Evolutionary conservation across 2,797 vertebrate species (phyloP).

Genomic region (Neostethus bicornis): DNA sequence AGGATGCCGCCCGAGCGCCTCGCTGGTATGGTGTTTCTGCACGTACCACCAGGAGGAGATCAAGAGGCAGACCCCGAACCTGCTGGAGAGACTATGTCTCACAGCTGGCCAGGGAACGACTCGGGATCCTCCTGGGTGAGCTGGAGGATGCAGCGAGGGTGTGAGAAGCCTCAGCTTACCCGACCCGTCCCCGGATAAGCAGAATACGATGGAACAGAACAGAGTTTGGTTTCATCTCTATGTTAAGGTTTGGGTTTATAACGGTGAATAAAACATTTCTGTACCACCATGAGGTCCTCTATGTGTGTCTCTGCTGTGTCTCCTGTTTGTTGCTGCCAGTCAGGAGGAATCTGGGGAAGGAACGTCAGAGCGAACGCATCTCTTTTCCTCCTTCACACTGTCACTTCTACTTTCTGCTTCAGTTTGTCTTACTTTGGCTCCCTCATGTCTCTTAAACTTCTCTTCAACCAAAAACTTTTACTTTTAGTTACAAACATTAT

Average conservation of each 20-base stretch:
- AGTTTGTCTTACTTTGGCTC: slow-evolving; percentile 34
- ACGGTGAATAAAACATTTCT: slow-evolving; percentile 25
- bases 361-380: slow-evolving; percentile 40
- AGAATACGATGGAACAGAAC: not conserved
- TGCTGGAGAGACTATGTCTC: too few relatives aligned
- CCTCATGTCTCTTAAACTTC: slow-evolving; percentile 23
- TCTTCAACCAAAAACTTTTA: slow-evolving; percentile 35
- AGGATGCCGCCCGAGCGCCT: too few relatives aligned
- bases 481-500: slow-evolving; percentile 1
- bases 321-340: slow-evolving; percentile 60
- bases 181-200: too few relatives aligned
- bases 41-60: too few relatives aligned
- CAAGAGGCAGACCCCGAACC: too few relatives aligned
- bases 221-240: slow-evolving; percentile 3
- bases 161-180: too few relatives aligned
- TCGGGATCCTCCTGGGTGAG: too few relatives aligned
- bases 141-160: too few relatives aligned
- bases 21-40: too few relatives aligned
- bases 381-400: slow-evolving; percentile 41
- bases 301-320: slow-evolving; percentile 56
- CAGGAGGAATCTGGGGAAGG: slow-evolving; percentile 49
- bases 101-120: too few relatives aligned
- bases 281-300: slow-evolving; percentile 18
- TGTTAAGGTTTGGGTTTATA: slow-evolving; percentile 26
- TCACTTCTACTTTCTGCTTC: slow-evolving; percentile 43